These are phyloP conservation scores for Gymnodraco acuticeps DNA, from an alignment of 2,797 vertebrate genomes.

Conservation along the genomic window DNA sequence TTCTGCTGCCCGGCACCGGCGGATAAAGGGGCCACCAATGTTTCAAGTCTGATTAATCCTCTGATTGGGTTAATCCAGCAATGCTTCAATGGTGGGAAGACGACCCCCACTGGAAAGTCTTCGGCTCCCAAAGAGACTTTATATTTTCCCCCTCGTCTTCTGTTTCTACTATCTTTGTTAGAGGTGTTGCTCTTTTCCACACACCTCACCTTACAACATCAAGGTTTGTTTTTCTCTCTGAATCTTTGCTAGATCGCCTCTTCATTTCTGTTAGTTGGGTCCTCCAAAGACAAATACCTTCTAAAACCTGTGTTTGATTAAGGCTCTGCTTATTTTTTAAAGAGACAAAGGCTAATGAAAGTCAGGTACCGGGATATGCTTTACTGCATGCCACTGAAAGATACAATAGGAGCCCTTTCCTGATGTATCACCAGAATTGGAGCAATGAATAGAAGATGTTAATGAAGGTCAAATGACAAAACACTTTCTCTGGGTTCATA, in stretches of 20 bases:
- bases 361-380: slow-evolving; percentile 59
- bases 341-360: slow-evolving; percentile 73
- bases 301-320: slow-evolving; percentile 51
- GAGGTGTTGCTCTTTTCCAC: slow-evolving; percentile 46
- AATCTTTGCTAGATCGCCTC: slow-evolving; percentile 4
- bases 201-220: slow-evolving; percentile 9
- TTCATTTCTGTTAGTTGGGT: slow-evolving; percentile 28
- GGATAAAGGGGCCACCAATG: slow-evolving; percentile 77
- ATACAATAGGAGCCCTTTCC: slow-evolving; percentile 74
- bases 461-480: slow-evolving; percentile 82
- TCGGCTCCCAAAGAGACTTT: slow-evolving; percentile 35
- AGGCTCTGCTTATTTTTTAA: slow-evolving; percentile 64
- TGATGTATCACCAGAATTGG: slow-evolving; percentile 74
- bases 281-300: slow-evolving; percentile 47
- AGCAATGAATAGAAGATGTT: slow-evolving; percentile 76
- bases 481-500: slow-evolving; percentile 59
- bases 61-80: slow-evolving; percentile 84
- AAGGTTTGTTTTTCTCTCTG: slow-evolving; percentile 8
- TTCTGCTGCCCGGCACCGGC: slow-evolving; percentile 61
- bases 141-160: slow-evolving; percentile 8
- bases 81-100: slow-evolving; percentile 63
- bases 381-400: slow-evolving; percentile 36
- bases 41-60: slow-evolving; percentile 83
- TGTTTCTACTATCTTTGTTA: slow-evolving; percentile 46
- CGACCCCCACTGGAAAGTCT: slow-evolving; percentile 49